phyloP scores from a whole-genome alignment of 2,113 vertebrate genomes.

The Charina bottae region DNA sequence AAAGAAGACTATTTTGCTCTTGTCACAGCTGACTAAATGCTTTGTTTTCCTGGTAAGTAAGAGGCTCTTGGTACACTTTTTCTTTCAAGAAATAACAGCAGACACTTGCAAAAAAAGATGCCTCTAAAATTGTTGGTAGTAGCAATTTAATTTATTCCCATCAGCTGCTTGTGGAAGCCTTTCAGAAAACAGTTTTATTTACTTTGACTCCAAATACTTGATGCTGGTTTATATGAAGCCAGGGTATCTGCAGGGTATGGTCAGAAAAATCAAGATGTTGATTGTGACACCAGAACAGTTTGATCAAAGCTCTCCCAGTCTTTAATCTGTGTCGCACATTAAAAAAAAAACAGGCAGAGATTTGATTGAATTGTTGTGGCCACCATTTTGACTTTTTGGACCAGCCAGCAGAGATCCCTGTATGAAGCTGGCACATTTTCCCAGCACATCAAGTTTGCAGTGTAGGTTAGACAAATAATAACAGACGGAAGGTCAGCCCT shows the following conservation, averaged over 20 bases:
- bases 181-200: background rate
- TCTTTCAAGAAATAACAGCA: constrained; percentile 7
- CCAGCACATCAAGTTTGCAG: background rate
- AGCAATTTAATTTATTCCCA: background rate
- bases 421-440: background rate
- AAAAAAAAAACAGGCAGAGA: background rate
- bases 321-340: background rate
- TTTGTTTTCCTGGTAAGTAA: constrained; percentile 42
- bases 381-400: background rate
- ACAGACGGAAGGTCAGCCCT: background rate
- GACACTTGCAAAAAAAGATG: constrained; percentile 8
- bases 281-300: background rate
- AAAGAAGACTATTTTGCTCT: constrained; percentile 27
- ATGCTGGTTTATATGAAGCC: background rate
- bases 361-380: background rate
- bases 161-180: background rate
- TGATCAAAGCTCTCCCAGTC: background rate
- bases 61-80: constrained; percentile 33
- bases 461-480: background rate
- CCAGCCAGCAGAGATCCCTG: background rate
- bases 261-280: background rate
- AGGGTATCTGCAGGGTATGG: background rate
- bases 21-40: constrained; percentile 30
- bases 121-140: background rate
- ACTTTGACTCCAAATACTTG: background rate